Base-by-base conservation (phyloP, 2,797 vertebrate genomes). In the Delichon dasypus region DNA sequence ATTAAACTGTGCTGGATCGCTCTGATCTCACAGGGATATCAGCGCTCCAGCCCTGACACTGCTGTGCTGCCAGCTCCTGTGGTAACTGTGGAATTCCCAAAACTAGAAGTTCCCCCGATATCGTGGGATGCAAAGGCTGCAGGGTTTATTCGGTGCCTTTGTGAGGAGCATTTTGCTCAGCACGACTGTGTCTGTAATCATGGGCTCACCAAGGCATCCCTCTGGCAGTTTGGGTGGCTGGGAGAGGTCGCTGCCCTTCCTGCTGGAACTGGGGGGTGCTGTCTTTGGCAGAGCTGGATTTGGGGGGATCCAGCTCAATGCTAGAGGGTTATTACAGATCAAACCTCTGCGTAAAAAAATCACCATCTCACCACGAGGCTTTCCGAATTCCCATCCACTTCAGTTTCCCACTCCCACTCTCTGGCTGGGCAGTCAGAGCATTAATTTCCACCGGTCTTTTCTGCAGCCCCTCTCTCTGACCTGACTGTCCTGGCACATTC, bases 331-430 rank as follows among this genome's bases (percentile, higher is more conserved):
- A 34, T 30, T 12, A 18, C 0, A 3, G 11, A 25, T 36, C n/a
- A 80, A 29, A 26, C 64, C 20, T 48, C 5, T 1, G 17, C 8
- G 29, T 34, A 21, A 44, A 66, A 77, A 30, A 4, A 42, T 36
- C 1, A 0, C 30, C 11, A 7, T 23, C 36, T n/a, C 53, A 25
- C 23, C 19, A 3, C 1, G 18, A 72, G 66, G 21, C 32, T 67
- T 65, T 68, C 34, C 47, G 42, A 34, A 47, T 36, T 71, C 38
- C 36, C 29, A 5, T 5, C 14, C 32, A 2, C 61, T 60, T 50
- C 1, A 1, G 62, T 53, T 36, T 47, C 54, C 12, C 10, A 4
- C 8, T 53, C 44, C 20, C 19, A 8, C 29, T 26, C 8, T 6
- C 40, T 14, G 40, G 40, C 40, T 42, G 40, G 40, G 40, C 40